Base-by-base conservation (phyloP, 2,888 invertebrate species). In the Agrypnus murinus region DNA sequence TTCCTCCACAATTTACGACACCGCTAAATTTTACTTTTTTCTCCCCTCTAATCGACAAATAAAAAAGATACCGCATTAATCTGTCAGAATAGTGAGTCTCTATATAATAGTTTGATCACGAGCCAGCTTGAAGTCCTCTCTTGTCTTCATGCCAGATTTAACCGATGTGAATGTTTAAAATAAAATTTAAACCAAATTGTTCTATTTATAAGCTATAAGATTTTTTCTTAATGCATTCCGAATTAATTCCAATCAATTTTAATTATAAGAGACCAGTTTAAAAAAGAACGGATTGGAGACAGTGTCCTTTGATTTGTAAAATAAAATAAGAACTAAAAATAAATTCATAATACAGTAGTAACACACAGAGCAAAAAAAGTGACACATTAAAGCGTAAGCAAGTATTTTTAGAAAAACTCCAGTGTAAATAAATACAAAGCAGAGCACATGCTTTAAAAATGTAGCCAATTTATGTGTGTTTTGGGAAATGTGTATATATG, bases 101-200 rank as follows among this genome's bases (percentile, higher is more conserved):
- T 17, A 1, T 57, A 36, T 36, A 48, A 34, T 65, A 15, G 34
- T 25, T 65, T 46, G 40, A 48, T 65, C 43, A n/a, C 12, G 58
- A 34, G 65, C 45, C 57, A 65, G 46, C 17, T 38, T 34, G 31
- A 46, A 34, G 48, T 32, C 2, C 58, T 67, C 58, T 67, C 69
- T 77, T 79, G 79, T 80, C 78, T 77, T 77, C 73, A 76, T 63
- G 78, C 80, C 81, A 81, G 78, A 81, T 77, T 81, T 81, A 82
- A 79, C 81, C 77, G 78, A 80, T 25, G 78, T 69, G 65, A 25
- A 59, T 71, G 70, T 72, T 77, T 74, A 75, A 75, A 73, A 75
- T 78, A 75, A 25, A 79, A 78, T 79, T 75, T 76, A 75, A 69
- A 71, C 74, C 50, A 46, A 48, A 48, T 55, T 32, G 9, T 9